Evolutionary conservation across 2,888 invertebrate genomes (phyloP).

Genomic region (Gymnocheta viridis): DNA sequence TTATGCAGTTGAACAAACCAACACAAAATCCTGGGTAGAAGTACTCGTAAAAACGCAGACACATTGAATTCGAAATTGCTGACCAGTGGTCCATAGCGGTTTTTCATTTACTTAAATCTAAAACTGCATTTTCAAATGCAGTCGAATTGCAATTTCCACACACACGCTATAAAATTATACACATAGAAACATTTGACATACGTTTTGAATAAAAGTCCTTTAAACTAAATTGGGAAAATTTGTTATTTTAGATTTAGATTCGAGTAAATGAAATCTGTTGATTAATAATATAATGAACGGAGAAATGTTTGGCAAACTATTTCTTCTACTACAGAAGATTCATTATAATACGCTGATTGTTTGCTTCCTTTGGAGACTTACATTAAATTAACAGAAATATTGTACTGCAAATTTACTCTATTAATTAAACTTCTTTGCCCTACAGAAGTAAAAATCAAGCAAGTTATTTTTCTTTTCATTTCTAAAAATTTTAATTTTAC

Average conservation of each 20-base stretch:
- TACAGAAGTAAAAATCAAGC: not conserved
- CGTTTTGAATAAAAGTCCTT: not conserved
- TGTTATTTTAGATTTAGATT: no score
- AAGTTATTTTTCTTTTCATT: not conserved
- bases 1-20: conserved; percentile 2
- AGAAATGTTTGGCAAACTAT: not conserved
- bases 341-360: not conserved
- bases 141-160: not conserved
- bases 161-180: not conserved
- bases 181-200: not conserved
- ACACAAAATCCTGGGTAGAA: not conserved
- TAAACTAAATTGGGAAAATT: not conserved
- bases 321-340: no score
- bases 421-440: not conserved
- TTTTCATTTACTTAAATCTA: conserved; percentile 49
- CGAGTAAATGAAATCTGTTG: not conserved
- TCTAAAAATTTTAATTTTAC: conserved; percentile 3
- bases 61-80: conserved; percentile 47
- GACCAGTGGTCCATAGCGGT: conserved; percentile 48
- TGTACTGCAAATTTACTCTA: not conserved
- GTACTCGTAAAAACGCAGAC: conserved; percentile 15
- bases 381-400: not conserved
- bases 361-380: not conserved
- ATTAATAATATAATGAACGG: not conserved
- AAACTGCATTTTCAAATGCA: conserved; percentile 49